phyloP scores from a whole-genome alignment of 2,797 vertebrate species.

The Taeniopygia guttata region DNA sequence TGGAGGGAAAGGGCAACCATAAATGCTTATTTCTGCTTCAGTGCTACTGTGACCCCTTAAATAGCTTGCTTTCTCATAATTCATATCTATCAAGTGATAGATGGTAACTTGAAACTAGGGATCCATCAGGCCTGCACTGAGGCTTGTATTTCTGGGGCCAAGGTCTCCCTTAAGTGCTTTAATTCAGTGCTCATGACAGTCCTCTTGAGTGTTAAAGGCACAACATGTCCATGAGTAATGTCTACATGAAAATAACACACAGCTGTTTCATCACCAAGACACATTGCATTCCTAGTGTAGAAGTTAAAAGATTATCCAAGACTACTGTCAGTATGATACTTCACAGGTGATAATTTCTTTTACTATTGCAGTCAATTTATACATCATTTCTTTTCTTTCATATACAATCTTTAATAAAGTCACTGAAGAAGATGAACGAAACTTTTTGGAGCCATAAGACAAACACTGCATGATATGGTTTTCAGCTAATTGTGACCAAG shows the following conservation, averaged over 20 bases:
- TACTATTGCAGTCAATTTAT: background rate
- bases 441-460: background rate
- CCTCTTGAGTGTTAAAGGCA: background rate
- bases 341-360: background rate
- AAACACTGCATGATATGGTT: background rate
- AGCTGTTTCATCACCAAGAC: background rate
- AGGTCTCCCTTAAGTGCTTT: slow-evolving; percentile 11
- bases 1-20: background rate
- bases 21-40: background rate
- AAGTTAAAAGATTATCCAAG: background rate
- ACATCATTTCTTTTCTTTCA: background rate
- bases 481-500: background rate
- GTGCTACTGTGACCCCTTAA: background rate
- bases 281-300: background rate
- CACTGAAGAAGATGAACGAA: background rate
- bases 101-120: background rate
- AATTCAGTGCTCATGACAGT: background rate
- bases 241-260: background rate
- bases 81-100: background rate
- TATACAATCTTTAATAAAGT: background rate
- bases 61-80: background rate
- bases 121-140: background rate
- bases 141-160: background rate
- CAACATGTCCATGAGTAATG: background rate
- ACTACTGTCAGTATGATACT: background rate